Percentiles rank a stretch among this genome's conserved stretches.
Evolutionary conservation across 2,888 invertebrate genomes (phyloP).

Genomic region (Cryptus viduatorius): DNA sequence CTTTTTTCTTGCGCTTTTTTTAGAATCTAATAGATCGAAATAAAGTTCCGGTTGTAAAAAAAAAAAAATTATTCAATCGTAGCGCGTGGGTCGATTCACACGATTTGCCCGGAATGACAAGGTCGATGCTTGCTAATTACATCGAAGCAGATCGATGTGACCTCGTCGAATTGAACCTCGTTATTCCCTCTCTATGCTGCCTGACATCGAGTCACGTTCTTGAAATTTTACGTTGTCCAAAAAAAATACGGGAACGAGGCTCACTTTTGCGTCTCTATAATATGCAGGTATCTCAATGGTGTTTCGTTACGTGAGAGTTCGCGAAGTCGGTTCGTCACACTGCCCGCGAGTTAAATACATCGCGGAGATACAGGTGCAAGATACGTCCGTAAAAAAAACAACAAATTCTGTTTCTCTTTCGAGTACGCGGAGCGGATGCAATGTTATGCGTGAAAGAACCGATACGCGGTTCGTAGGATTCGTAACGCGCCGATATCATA

Average conservation of each 20-base stretch:
- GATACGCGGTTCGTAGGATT: conserved; percentile 22
- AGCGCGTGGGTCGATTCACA: conserved; percentile 26
- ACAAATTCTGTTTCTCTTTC: neutral
- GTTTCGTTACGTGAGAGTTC: neutral
- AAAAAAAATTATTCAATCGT: neutral
- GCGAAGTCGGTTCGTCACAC: neutral
- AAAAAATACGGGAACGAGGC: conserved; percentile 49
- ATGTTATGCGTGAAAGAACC: conserved; percentile 19
- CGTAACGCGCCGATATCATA: conserved; percentile 20
- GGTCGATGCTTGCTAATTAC: conserved; percentile 46
- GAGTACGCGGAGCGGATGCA: neutral
- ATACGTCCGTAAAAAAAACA: neutral
- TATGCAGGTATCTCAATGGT: neutral
- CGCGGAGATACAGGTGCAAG: neutral
- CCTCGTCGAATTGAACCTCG: conserved; percentile 43
- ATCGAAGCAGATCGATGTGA: conserved; percentile 45
- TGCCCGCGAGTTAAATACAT: neutral
- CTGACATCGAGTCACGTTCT: neutral
- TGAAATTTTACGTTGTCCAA: conserved; percentile 18
- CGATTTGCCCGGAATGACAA: conserved; percentile 31
- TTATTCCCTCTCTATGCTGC: conserved; percentile 2
- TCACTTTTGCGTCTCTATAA: neutral
- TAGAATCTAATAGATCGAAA: neutral
- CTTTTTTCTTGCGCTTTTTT: neutral
- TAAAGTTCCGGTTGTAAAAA: conserved; percentile 6